Evolutionary conservation across 1,140 invertebrate species (phyloP).

Genomic region (Brachystomella parvula): DNA sequence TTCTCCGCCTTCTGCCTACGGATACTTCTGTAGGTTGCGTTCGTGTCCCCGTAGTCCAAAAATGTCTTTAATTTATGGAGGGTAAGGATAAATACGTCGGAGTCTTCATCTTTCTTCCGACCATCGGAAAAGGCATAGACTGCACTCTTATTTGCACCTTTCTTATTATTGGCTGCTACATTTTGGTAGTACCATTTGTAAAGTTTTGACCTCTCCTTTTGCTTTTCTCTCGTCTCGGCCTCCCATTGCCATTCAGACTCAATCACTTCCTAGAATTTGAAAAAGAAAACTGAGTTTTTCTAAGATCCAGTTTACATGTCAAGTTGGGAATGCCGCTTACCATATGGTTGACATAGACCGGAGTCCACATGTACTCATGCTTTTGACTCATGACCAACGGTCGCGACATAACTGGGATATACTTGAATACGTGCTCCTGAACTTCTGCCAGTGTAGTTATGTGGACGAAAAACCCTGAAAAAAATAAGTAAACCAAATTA

Average conservation of each 20-base stretch:
- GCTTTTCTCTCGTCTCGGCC: constrained; percentile 63
- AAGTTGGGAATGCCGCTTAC: constrained; percentile 50
- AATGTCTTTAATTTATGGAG: not conserved
- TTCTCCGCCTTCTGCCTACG: not conserved
- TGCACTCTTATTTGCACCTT: not conserved
- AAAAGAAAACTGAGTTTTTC: not conserved
- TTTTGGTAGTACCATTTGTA: constrained; percentile 36
- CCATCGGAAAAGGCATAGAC: not conserved
- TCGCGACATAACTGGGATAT: constrained; percentile 77
- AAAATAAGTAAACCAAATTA: no score
- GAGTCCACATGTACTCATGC: constrained; percentile 80
- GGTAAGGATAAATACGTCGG: not conserved
- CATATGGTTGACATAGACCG: constrained; percentile 81
- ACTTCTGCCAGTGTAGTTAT: constrained; percentile 87
- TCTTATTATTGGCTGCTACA: not conserved
- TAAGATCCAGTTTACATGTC: not conserved
- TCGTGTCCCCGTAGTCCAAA: not conserved
- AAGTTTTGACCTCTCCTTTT: constrained; percentile 53
- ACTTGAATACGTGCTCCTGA: constrained; percentile 83
- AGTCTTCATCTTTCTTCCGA: not conserved
- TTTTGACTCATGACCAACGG: constrained; percentile 72
- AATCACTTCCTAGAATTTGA: constrained; percentile 60
- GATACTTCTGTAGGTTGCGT: not conserved
- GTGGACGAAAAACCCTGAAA: constrained; percentile 83
- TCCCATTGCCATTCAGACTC: constrained; percentile 84